Evolutionary conservation across 2,888 invertebrate species (phyloP), one percentile per base, ranked within the genome.

Genomic region (Yponomeuta cagnagella): DNA sequence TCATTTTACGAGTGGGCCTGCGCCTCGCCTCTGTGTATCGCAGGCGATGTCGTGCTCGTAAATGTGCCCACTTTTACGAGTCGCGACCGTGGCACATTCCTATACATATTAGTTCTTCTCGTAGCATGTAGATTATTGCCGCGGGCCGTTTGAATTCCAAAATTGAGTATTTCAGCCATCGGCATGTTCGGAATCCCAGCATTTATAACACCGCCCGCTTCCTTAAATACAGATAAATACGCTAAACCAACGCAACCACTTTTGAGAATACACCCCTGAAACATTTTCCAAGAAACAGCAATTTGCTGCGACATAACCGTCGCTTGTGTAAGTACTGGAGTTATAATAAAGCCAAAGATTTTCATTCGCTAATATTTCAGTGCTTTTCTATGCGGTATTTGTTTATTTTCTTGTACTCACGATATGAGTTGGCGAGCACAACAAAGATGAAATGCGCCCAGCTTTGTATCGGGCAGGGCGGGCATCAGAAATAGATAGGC

Each of bases 1-100:
- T 76, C 78, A 82, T 85, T 87, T 88, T 85, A 87, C 84, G 85
- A 85, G 80, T 77, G 77, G 75, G 74, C 79, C 78, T 79, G 82
- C 80, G 76, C 78, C 48, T n/a, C 48, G 68, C 15, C 52, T 58
- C 52, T 58, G 52, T 12, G 52, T 58, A 58, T 58, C 52, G 69
- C 31, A 30, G 77, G 75, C 76, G 75, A 75, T 75, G 52, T 12
- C 52, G 8, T 15, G 78, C 77, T 82, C 84, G 83, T 87, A 87
- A 87, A 87, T 82, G 82, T 83, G 80, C 79, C 80, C 82, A 80
- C 78, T 87, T 87, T 86, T 68, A 68, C 48, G 68, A 43, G 48
- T 48, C 30, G 43, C 33, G 68, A 9, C 68, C 68, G 48, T 33
- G 52, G 52, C 52, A 58, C 52, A 58, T 58, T 58, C 52, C 52